phyloP scores from a whole-genome alignment of 2,888 invertebrate species.

The Formica aserva region DNA sequence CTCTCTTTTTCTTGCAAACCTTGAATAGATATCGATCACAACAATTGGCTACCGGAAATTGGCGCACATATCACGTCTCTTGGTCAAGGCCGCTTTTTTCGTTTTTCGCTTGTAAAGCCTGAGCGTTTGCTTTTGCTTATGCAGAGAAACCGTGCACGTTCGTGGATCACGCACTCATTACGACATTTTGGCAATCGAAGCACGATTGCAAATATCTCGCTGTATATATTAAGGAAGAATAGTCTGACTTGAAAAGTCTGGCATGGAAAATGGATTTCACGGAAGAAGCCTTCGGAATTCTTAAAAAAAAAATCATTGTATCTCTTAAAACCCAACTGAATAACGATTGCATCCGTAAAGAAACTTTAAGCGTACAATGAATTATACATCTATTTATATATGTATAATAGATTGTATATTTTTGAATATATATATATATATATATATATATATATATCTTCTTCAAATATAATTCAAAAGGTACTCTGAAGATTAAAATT shows the following conservation, averaged over 20 bases:
- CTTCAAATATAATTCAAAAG: neutral
- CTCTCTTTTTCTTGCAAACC: neutral
- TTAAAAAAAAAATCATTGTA: neutral
- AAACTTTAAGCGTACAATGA: neutral
- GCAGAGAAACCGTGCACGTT: neutral
- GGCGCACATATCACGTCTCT: conserved; percentile 29
- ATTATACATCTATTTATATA: neutral
- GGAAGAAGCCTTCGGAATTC: neutral
- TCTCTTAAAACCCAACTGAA: neutral
- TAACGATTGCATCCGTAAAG: neutral
- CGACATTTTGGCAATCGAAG: neutral
- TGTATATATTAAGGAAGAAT: conserved; percentile 20
- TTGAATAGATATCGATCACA: conserved; percentile 16
- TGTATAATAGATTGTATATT: neutral
- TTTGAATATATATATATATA: neutral
- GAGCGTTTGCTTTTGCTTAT: neutral
- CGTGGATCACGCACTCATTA: neutral
- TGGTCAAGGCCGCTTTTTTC: conserved; percentile 29
- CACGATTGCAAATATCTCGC: neutral
- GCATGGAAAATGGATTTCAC: conserved; percentile 5
- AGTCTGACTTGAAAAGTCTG: neutral
- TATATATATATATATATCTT: neutral
- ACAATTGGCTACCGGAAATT: conserved; percentile 46
- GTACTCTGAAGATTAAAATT: neutral
- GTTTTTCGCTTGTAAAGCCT: neutral